These are phyloP conservation scores for Rhabdophis nuchalis DNA, from an alignment of 2,797 vertebrate genomes.

Conservation along the genomic window DNA sequence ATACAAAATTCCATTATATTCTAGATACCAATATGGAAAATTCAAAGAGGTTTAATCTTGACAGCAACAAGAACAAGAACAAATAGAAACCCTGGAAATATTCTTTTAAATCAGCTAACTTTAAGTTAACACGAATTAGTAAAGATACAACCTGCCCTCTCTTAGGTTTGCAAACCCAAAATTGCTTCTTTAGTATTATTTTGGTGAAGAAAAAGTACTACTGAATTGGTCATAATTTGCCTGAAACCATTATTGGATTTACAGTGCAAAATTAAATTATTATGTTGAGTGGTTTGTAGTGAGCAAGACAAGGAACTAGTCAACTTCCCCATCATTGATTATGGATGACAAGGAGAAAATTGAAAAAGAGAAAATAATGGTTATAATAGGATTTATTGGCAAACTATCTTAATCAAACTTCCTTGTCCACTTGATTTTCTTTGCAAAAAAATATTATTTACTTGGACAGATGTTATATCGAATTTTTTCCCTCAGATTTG, in stretches of 20 bases:
- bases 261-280: background rate
- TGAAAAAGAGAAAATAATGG: background rate
- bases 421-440: background rate
- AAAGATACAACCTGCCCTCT: background rate
- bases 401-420: background rate
- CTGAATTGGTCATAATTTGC: background rate
- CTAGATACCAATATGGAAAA: conserved; percentile 1
- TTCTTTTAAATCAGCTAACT: background rate
- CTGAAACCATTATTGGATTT: background rate
- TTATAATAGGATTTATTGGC: background rate
- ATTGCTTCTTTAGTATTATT: background rate
- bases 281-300: background rate
- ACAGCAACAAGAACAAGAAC: background rate
- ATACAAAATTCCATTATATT: background rate
- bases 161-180: background rate
- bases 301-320: background rate
- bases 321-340: background rate
- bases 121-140: background rate
- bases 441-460: background rate
- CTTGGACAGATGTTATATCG: background rate
- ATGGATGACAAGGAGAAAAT: background rate
- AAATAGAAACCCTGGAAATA: fast-evolving
- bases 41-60: background rate
- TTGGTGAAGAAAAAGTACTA: background rate
- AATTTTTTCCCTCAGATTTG: background rate